These are phyloP conservation scores for Brachyopa scutellaris DNA, from an alignment of 2,888 invertebrate species.

Conservation along the genomic window DNA sequence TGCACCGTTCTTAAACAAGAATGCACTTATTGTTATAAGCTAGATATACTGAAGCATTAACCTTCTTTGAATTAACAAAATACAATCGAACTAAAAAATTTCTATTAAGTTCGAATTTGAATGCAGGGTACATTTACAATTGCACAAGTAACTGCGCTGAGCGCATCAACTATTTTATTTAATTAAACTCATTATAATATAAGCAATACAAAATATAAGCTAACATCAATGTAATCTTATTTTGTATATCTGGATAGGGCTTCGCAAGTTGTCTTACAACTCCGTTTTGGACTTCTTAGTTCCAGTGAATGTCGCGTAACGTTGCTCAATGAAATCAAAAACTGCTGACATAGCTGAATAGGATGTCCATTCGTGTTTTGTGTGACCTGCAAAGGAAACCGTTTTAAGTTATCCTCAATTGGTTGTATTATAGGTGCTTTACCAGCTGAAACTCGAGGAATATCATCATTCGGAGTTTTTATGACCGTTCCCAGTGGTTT, in stretches of 20 bases:
- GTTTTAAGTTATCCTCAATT: background rate
- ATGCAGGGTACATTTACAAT: no score
- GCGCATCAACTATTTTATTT: slow-evolving; percentile 17
- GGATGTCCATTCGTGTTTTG: slow-evolving; percentile 88
- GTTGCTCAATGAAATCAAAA: slow-evolving; percentile 84
- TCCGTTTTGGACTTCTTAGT: slow-evolving; percentile 46
- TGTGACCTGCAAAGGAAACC: slow-evolving; percentile 82
- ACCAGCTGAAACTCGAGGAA: slow-evolving; percentile 86
- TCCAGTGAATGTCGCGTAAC: slow-evolving; percentile 23
- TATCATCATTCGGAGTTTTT: slow-evolving; percentile 82
- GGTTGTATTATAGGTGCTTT: no score
- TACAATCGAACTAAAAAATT: no score
- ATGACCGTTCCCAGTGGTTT: slow-evolving; percentile 84
- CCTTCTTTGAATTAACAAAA: no score
- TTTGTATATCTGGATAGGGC: slow-evolving; percentile 1
- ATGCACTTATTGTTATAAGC: no score
- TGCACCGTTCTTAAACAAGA: no score
- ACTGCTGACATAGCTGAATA: slow-evolving; percentile 86
- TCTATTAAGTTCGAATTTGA: no score
- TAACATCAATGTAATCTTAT: background rate
- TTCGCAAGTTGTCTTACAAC: slow-evolving; percentile 12
- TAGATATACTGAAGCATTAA: no score
- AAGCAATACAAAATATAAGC: background rate
- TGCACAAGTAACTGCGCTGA: no score
- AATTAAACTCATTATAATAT: slow-evolving; percentile 6